Evolutionary conservation across 2,888 invertebrate species (phyloP).

Genomic region (Autographa pulchrina): DNA sequence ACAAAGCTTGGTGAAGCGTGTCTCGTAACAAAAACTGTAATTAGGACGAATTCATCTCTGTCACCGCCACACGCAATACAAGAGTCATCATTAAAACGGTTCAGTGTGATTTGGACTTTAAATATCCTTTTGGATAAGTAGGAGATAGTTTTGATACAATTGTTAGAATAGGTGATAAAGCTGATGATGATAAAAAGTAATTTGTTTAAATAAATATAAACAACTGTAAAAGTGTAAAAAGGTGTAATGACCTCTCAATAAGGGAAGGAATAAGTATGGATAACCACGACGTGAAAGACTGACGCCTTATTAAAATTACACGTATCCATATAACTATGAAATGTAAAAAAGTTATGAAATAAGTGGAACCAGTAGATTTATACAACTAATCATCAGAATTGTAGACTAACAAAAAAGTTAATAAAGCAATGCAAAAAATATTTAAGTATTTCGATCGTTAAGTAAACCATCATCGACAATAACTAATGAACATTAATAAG

Average conservation of each 20-base stretch:
- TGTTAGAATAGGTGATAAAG: neutral
- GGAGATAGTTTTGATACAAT: neutral
- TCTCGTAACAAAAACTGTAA: constrained; percentile 60
- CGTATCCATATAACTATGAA: no score
- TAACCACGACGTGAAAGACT: no score
- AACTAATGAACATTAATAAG: neutral
- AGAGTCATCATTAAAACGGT: constrained; percentile 48
- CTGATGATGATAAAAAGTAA: neutral
- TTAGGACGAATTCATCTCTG: constrained; percentile 73
- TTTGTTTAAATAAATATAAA: no score
- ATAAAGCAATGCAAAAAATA: neutral
- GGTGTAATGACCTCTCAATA: no score
- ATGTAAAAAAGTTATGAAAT: no score
- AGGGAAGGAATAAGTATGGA: no score
- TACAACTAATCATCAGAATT: neutral
- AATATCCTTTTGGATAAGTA: neutral
- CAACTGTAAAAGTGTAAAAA: no score
- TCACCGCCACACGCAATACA: constrained; percentile 54
- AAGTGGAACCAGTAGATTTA: neutral
- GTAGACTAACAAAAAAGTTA: neutral
- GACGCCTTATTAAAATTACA: no score
- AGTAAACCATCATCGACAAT: neutral
- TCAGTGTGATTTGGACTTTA: constrained; percentile 25
- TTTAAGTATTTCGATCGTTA: neutral
- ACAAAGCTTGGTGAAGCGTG: constrained; percentile 41